Evolutionary conservation across 1,140 invertebrate genomes (phyloP), one percentile per base, ranked within the genome.

Genomic region (Panulirus ornatus): DNA sequence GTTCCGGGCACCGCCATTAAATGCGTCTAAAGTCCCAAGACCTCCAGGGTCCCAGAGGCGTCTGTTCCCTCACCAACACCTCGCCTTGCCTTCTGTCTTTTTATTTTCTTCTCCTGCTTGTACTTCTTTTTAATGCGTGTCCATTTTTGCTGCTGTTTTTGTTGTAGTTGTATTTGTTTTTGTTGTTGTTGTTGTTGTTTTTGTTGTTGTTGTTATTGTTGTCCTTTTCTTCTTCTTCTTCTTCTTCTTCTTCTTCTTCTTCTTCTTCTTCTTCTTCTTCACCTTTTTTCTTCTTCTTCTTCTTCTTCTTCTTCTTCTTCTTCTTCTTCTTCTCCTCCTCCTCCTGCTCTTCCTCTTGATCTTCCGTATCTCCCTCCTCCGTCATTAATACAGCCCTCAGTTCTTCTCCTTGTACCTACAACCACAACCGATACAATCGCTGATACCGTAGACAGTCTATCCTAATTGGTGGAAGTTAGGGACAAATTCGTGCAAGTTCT

Each of bases 1-100:
- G 84, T 78, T 87, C 51, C 36, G 84, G 79, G 73, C 42, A 51
- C 30, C 47, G 79, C 51, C 84, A 78, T 87, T 78, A 87, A 87
- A 87, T 51, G 73, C 84, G 44, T 87, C 84, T 76, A 34, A 76
- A 27, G 84, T 58, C 30, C 36, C 51, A n/a, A 86, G 54, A n/a
- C 42, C n/a, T 54, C 84, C 16, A 36, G 42, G 30, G 54, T 51
- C 70, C 51, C 22, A 9, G 2, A 36, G 34, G 5, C 44, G n/a
- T n/a, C n/a, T n/a, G n/a, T n/a, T n/a, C n/a, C n/a, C n/a, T n/a
- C n/a, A n/a, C n/a, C n/a, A n/a, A n/a, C n/a, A n/a, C n/a, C n/a
- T n/a, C n/a, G n/a, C 34, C 70, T 73, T 34, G 70, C 44, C 44
- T 79, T 79, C 44, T 79, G 19, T 79, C 76, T 51, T 47, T 51